Percentiles rank a stretch among this genome's conserved stretches.
Conservation (phyloP, 1,140 invertebrate genomes). For the Nomia melanderi region DNA sequence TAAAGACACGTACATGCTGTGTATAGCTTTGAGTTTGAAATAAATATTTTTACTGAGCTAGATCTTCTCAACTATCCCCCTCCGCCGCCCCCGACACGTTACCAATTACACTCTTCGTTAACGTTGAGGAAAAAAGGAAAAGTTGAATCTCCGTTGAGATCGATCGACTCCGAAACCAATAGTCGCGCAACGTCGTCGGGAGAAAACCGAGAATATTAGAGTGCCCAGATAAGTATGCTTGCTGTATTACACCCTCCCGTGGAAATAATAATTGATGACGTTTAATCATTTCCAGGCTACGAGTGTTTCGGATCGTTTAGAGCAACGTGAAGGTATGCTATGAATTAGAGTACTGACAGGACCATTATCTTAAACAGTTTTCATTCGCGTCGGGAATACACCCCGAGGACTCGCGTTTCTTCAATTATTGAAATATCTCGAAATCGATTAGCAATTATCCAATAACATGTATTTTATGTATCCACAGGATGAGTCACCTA, state of each 20-base stretch:
- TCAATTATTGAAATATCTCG: too few relatives aligned
- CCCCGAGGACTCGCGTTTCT: too few relatives aligned
- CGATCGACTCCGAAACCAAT: neutral
- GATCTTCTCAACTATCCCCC: conserved; percentile 26
- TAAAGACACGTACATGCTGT: conserved; percentile 20
- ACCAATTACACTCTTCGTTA: too few relatives aligned
- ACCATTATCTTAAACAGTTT: too few relatives aligned
- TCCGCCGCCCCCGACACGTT: too few relatives aligned
- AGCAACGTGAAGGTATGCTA: conserved; percentile 23
- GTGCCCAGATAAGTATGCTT: conserved; percentile 45
- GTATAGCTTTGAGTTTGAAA: conserved; percentile 61
- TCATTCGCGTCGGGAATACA: too few relatives aligned
- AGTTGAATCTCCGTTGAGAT: too few relatives aligned
- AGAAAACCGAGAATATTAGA: conserved; percentile 6
- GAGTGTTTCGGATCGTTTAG: conserved; percentile 17
- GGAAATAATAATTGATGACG: conserved; percentile 27
- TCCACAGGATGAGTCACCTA: too few relatives aligned
- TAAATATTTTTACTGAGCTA: conserved; percentile 62
- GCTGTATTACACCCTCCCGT: conserved; percentile 5
- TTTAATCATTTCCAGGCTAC: conserved; percentile 40
- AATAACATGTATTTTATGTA: too few relatives aligned
- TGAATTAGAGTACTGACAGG: too few relatives aligned
- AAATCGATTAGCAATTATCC: too few relatives aligned
- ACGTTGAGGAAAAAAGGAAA: too few relatives aligned
- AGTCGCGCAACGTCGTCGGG: neutral